phyloP scores from a whole-genome alignment of 2,888 invertebrate species.

The Heteromurus nitidus region DNA sequence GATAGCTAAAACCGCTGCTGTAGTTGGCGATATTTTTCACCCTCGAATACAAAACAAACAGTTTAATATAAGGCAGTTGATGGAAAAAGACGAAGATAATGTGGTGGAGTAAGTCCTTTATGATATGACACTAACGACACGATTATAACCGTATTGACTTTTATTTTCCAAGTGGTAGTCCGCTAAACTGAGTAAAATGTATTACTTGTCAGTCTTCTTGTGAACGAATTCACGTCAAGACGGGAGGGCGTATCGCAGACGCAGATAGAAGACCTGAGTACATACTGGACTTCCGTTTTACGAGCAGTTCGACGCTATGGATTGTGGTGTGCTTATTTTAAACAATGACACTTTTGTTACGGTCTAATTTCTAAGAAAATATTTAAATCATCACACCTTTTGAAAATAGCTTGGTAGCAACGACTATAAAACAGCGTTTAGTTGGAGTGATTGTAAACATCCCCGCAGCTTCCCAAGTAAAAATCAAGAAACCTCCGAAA shows the following conservation, averaged over 20 bases:
- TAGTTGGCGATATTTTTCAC: neutral
- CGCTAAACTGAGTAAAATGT: neutral
- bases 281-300: conserved; percentile 17
- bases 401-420: conserved; percentile 2
- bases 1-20: neutral
- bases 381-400: neutral
- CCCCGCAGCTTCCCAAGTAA: neutral
- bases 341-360: neutral
- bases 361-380: neutral
- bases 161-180: neutral
- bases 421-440: neutral
- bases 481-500: conserved; percentile 13
- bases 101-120: too few species aligned
- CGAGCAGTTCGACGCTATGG: neutral
- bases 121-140: too few species aligned
- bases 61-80: neutral
- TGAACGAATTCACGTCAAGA: neutral
- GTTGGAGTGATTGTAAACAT: conserved; percentile 4
- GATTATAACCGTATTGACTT: too few species aligned
- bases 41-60: neutral
- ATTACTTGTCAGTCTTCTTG: neutral
- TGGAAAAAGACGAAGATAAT: neutral
- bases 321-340: conserved; percentile 11
- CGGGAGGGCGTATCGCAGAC: neutral
- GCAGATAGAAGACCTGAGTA: neutral